Evolutionary conservation across 2,888 invertebrate species (phyloP), one percentile per base, ranked within the genome.

Genomic region (Linnaemya tessellans): DNA sequence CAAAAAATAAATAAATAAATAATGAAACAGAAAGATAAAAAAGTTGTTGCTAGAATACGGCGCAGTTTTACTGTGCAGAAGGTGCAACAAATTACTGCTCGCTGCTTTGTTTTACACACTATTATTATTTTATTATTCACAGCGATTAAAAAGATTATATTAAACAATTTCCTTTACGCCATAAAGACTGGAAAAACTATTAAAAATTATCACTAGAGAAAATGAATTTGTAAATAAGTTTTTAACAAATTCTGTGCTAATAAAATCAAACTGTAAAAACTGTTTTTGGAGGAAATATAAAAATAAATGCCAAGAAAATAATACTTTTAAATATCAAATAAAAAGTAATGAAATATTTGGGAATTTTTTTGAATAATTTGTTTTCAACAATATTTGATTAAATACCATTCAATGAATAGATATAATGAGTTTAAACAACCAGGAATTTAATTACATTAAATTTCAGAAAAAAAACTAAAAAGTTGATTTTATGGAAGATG

Each of bases 91-190:
- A 64, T 65, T 70, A 43, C n/a, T 68, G n/a, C 25, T 30, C 13
- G 54, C 13, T n/a, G 64, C 3, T 75, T 54, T 30, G 41, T 13
- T 30, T 1, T 38, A 25, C 20, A 20, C 54, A 46, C 73, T 71
- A 71, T 80, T 80, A 71, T 80, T 80, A 56, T 65, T 73, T 73
- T 73, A 80, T 80, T 73, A 73, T 73, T 71, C 73, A 73, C 80
- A 73, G 73, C 38, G 25, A 65, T 65, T 73, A 65, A 73, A 64
- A 73, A 65, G 20, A 73, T 65, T 49, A 38, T 41, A 20, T 62
- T 30, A 54, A 51, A 64, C n/a, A 35, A 49, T 80, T 80, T 73
- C 38, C 56, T 73, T 73, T 80, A 41, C 13, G 13, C 18, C 25
- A 41, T 43, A 18, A 64, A 56, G 4, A 13, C 62, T n/a, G 15